Conservation (phyloP, 2,888 invertebrate species). For the Escarpia spicata region DNA sequence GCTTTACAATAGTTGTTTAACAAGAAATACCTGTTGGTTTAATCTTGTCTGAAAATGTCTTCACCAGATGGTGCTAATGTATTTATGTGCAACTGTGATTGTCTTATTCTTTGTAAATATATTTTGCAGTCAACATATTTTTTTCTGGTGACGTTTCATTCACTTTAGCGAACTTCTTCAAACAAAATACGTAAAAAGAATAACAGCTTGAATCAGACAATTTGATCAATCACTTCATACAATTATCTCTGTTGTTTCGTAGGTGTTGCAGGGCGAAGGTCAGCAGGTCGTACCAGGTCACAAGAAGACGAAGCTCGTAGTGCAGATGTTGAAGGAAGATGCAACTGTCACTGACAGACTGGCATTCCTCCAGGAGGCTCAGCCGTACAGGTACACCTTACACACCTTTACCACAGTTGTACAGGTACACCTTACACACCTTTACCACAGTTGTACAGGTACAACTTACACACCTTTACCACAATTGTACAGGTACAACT, state of each 20-base stretch:
- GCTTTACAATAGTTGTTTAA: not conserved
- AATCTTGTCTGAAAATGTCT: not conserved
- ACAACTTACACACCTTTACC: too few relatives aligned
- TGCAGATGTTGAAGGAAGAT: slow-evolving; percentile 82
- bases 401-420: not conserved
- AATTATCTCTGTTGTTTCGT: slow-evolving; percentile 23
- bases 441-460: too few relatives aligned
- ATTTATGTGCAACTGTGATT: not conserved
- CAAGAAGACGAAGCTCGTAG: slow-evolving; percentile 73
- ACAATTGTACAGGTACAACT: too few relatives aligned
- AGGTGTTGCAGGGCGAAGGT: slow-evolving; percentile 84
- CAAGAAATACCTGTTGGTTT: not conserved
- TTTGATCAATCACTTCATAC: not conserved
- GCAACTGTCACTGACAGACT: slow-evolving; percentile 80
- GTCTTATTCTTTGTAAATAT: too few relatives aligned
- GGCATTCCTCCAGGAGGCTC: slow-evolving; percentile 81
- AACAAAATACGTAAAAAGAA: too few relatives aligned
- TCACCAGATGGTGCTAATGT: not conserved
- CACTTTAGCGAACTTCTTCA: not conserved
- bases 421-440: too few relatives aligned
- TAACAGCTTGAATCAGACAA: too few relatives aligned
- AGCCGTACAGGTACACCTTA: slow-evolving; percentile 68
- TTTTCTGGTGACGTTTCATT: not conserved
- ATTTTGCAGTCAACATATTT: too few relatives aligned
- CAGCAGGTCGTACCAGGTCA: slow-evolving; percentile 66